A percentile compares a stretch with the other conserved stretches of the same genome.
Evolutionary conservation across 2,113 vertebrate genomes (phyloP).

Genomic region (Haliaeetus leucogaster): DNA sequence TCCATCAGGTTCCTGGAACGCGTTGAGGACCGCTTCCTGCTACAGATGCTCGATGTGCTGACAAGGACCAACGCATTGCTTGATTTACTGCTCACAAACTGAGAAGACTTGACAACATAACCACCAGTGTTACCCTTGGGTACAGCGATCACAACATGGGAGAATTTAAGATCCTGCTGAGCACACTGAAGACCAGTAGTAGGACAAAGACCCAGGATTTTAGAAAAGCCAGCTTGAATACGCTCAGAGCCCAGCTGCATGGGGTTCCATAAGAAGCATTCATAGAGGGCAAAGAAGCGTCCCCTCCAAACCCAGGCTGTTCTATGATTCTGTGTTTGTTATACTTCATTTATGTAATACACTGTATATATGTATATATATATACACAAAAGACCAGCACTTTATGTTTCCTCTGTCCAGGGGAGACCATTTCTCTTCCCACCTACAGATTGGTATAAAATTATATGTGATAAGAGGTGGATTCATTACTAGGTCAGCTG

Average conservation of each 20-base stretch:
- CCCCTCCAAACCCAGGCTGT: neutral
- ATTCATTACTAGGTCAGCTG: neutral
- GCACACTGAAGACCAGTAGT: neutral
- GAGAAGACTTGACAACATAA: neutral
- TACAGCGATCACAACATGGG: fast-evolving
- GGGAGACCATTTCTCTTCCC: neutral
- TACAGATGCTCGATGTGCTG: neutral
- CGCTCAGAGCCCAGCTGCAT: neutral
- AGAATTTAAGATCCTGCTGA: neutral
- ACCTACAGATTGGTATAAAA: neutral
- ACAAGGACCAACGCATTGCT: neutral
- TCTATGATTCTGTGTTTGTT: neutral
- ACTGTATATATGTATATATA: neutral
- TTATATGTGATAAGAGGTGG: too few species aligned
- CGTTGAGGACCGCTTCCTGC: fast-evolving
- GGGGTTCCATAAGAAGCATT: neutral
- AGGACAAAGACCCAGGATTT: neutral
- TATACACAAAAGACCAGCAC: neutral
- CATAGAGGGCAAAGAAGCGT: neutral
- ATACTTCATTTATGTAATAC: neutral
- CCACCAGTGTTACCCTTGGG: neutral
- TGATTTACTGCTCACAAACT: neutral
- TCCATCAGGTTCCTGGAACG: neutral
- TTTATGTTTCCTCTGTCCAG: neutral
- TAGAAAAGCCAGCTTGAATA: neutral